phyloP scores from a whole-genome alignment of 1,140 invertebrate genomes.

The Orchestia grillus region DNA sequence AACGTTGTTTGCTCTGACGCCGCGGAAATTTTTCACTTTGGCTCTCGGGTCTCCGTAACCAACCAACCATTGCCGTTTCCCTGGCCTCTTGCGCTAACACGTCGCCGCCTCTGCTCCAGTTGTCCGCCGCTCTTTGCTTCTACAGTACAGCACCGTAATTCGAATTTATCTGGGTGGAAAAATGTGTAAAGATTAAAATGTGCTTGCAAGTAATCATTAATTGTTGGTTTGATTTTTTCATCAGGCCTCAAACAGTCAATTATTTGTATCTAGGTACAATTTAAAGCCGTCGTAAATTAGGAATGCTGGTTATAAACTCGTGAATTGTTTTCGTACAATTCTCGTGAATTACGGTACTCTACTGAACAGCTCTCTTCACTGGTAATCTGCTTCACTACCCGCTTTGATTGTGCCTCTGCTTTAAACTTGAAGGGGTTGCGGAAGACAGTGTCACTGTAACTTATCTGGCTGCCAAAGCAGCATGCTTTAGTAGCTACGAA shows the following conservation, averaged over 20 bases:
- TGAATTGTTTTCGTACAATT: too few relatives aligned
- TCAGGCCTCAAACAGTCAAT: background rate
- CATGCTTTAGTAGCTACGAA: background rate
- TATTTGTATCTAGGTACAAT: background rate
- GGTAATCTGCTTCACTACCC: too few relatives aligned
- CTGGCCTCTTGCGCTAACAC: background rate
- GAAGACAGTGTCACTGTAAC: background rate
- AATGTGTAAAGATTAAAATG: background rate
- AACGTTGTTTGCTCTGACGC: background rate
- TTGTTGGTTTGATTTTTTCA: background rate
- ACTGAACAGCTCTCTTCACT: too few relatives aligned
- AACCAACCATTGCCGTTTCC: background rate
- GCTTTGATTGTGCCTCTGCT: background rate
- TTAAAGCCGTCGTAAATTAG: too few relatives aligned
- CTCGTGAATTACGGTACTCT: too few relatives aligned
- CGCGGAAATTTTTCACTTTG: background rate
- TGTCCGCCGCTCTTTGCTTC: background rate
- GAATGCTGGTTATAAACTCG: too few relatives aligned
- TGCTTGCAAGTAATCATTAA: background rate
- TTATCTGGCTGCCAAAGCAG: background rate
- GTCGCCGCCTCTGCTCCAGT: background rate
- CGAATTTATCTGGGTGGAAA: background rate
- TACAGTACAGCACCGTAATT: too few relatives aligned
- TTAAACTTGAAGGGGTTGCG: background rate
- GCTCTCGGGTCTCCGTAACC: background rate